Evolutionary conservation across 1,140 invertebrate species (phyloP).

Genomic region (Caerostris extrusa): DNA sequence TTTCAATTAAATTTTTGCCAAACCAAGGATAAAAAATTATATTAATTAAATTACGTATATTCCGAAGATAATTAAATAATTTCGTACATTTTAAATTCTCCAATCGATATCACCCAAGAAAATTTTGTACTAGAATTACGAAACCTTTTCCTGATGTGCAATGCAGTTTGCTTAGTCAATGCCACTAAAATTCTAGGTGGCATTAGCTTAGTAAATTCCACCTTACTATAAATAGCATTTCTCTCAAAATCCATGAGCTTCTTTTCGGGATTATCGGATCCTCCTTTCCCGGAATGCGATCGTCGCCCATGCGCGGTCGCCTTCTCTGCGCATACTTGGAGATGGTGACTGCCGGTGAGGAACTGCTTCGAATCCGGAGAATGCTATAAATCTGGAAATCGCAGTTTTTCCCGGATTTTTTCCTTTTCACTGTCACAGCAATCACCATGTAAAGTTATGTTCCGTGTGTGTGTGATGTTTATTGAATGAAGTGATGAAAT

Average conservation of each 20-base stretch:
- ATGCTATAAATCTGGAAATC: not conserved
- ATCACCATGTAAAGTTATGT: not conserved
- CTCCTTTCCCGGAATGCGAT: conserved; percentile 38
- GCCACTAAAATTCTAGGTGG: not conserved
- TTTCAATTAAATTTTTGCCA: too few relatives aligned
- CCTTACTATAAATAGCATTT: not conserved
- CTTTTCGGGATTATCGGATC: conserved; percentile 25
- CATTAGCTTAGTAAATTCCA: not conserved
- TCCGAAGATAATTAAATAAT: too few relatives aligned
- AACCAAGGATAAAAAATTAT: too few relatives aligned
- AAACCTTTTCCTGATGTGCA: not conserved
- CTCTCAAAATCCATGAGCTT: not conserved
- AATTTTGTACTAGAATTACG: too few relatives aligned
- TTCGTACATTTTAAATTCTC: too few relatives aligned
- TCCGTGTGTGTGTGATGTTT: too few relatives aligned
- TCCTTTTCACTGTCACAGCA: not conserved
- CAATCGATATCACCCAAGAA: too few relatives aligned
- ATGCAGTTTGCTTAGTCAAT: too few relatives aligned
- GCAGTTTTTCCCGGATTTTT: not conserved
- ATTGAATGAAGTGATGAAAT: not conserved
- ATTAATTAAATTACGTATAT: too few relatives aligned
- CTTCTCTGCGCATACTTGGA: not conserved
- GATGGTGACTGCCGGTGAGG: not conserved
- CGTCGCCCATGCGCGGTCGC: not conserved
- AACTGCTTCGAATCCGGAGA: not conserved